Base-by-base conservation (phyloP, 1,140 invertebrate species). In the Cherax quadricarinatus region DNA sequence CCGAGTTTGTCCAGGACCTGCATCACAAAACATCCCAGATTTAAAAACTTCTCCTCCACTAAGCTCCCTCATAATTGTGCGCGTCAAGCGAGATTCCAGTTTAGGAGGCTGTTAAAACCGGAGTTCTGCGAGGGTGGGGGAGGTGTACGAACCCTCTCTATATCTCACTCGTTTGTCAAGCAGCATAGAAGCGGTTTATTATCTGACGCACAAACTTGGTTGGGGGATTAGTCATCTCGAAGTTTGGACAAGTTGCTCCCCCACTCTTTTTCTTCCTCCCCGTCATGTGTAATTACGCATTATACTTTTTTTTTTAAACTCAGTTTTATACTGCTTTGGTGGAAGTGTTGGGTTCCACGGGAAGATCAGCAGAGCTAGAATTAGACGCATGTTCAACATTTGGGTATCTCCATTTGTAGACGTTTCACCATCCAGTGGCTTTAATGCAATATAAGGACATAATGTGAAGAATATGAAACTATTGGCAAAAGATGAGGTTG, bases 11-110 rank as follows among this genome's bases (percentile, higher is more conserved):
- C 12, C 62, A 5, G 14, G 14, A 4, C 10, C 14, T 5, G 62
- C 62, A 66, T 66, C 62, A 66, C 62, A 66, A 66, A 66, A 66
- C 62, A 66, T 21, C 18, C 10, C 62, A 66, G 62, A 66, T 66
- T 66, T 66, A 66, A 75, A 75, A 75, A 75, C 70, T 75, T 75
- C 70, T 9, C n/a, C 14, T 21, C 70, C 70, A 75, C 70, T 75
- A 30, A 75, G 70, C 70, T 30, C 24, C 70, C n/a, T 30, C 70
- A 24, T 75, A 30, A 30, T 75, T 75, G 70, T 5, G n/a, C 5
- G 70, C 70, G n/a, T 75, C 5, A 75, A 75, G 70, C 70, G 18
- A 30, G 18, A 41, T 75, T 75, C n/a, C 24, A 75, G 70, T 75
- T 75, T 75, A 30, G 24, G 21, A 75, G 21, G n/a, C n/a, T 21